These are phyloP conservation scores for Sparus aurata DNA, from an alignment of 2,797 vertebrate genomes.

Conservation along the genomic window DNA sequence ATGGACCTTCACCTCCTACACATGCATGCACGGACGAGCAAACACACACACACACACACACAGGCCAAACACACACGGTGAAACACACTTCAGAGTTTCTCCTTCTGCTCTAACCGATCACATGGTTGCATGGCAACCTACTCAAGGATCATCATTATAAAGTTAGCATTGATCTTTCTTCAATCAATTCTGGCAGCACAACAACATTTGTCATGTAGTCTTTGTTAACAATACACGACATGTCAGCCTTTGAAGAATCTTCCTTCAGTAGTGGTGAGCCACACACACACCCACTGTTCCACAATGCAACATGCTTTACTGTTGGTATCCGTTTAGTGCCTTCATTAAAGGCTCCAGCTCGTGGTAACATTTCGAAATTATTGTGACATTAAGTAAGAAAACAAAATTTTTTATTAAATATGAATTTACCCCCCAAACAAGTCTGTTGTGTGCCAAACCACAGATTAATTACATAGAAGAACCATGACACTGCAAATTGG, in stretches of 20 bases:
- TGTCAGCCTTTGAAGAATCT: slow-evolving; percentile 27
- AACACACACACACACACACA: slow-evolving; percentile 16
- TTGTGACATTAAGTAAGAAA: slow-evolving; percentile 1
- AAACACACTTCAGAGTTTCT: slow-evolving; percentile 43
- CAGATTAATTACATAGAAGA: slow-evolving; percentile 30
- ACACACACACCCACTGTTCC: slow-evolving; percentile 14
- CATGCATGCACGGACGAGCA: slow-evolving; percentile 28
- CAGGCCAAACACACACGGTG: slow-evolving; percentile 28
- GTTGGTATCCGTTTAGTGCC: slow-evolving; percentile 2
- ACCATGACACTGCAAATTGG: neutral
- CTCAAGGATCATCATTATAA: slow-evolving; percentile 42
- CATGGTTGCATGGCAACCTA: slow-evolving; percentile 73
- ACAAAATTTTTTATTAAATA: neutral
- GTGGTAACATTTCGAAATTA: slow-evolving; percentile 18
- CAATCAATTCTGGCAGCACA: slow-evolving; percentile 40
- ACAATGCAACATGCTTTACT: slow-evolving; percentile 10
- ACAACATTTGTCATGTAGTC: slow-evolving; percentile 30
- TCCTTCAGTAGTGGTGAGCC: neutral
- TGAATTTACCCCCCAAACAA: slow-evolving; percentile 15
- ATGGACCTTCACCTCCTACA: slow-evolving; percentile 73
- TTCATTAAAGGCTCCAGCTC: slow-evolving; percentile 14
- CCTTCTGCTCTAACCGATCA: slow-evolving; percentile 49
- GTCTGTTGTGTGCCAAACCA: neutral
- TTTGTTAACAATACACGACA: slow-evolving; percentile 33
- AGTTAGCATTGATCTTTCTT: slow-evolving; percentile 63